phyloP scores from a whole-genome alignment of 2,888 invertebrate genomes.

The Ophioninae sp. region DNA sequence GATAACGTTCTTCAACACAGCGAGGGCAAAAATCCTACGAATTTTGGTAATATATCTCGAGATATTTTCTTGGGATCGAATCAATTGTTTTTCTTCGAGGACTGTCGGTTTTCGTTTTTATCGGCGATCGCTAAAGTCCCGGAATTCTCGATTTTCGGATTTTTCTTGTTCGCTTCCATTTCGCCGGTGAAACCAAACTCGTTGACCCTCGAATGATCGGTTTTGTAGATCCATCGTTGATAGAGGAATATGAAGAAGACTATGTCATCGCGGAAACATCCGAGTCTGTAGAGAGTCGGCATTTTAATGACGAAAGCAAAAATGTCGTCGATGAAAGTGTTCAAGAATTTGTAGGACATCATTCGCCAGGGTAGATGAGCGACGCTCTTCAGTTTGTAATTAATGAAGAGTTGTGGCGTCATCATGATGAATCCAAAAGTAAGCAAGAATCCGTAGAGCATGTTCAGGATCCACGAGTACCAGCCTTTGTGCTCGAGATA shows the following conservation, averaged over 20 bases:
- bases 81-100: neutral
- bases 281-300: slow-evolving; percentile 99
- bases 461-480: slow-evolving; percentile 98
- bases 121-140: slow-evolving; percentile 41
- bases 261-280: slow-evolving; percentile 99
- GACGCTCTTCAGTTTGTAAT: slow-evolving; percentile 99
- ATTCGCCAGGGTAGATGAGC: slow-evolving; percentile 99
- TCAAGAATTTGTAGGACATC: slow-evolving; percentile 99
- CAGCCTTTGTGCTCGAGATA: slow-evolving; percentile 99
- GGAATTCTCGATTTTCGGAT: slow-evolving; percentile 49
- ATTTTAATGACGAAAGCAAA: slow-evolving; percentile 99
- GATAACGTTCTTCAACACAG: neutral
- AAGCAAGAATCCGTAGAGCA: slow-evolving; percentile 98
- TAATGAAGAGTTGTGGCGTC: slow-evolving; percentile 99
- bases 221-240: slow-evolving; percentile 99
- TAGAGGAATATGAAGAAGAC: slow-evolving; percentile 99
- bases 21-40: neutral
- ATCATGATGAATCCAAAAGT: slow-evolving; percentile 99
- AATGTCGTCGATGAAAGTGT: slow-evolving; percentile 99
- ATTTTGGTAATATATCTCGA: neutral
- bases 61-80: neutral
- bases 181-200: slow-evolving; percentile 99
- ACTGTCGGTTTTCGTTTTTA: neutral
- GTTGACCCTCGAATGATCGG: slow-evolving; percentile 96
- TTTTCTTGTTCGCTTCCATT: slow-evolving; percentile 85